A percentile compares a stretch with the other conserved stretches of the same genome.
Evolutionary conservation across 2,113 vertebrate genomes (phyloP).

Genomic region (Boleophthalmus pectinirostris): DNA sequence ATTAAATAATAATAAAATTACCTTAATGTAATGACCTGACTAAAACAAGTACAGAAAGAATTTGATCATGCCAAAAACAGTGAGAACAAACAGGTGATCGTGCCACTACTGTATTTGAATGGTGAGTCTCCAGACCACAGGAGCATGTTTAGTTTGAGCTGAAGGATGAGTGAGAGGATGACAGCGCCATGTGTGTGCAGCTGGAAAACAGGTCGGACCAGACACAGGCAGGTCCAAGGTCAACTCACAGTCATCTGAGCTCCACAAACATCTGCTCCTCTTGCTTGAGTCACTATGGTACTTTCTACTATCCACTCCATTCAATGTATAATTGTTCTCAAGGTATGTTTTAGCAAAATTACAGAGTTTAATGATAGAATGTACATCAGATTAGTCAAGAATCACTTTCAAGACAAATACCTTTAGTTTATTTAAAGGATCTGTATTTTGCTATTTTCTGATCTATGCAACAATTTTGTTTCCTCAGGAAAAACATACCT

Average conservation of each 20-base stretch:
- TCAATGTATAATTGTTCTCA: too few species aligned
- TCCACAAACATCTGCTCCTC: slow-evolving; percentile 31
- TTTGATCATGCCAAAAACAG: not conserved
- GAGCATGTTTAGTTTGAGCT: slow-evolving; percentile 1
- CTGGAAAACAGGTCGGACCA: slow-evolving; percentile 24
- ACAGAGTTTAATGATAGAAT: too few species aligned
- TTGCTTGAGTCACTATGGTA: not conserved
- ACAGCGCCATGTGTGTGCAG: slow-evolving; percentile 22
- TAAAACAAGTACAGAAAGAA: too few species aligned
- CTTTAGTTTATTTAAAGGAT: too few species aligned
- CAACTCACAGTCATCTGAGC: slow-evolving; percentile 31
- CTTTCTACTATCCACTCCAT: not conserved
- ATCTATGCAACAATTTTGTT: too few species aligned
- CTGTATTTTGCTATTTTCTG: too few species aligned
- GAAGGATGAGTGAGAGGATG: slow-evolving; percentile 1
- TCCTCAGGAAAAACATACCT: too few species aligned
- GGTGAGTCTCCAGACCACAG: not conserved
- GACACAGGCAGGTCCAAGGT: slow-evolving; percentile 29
- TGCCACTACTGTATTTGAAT: not conserved
- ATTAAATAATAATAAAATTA: too few species aligned
- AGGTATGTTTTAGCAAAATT: too few species aligned
- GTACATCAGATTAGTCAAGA: too few species aligned
- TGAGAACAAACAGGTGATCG: not conserved
- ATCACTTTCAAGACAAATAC: too few species aligned
- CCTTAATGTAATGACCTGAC: too few species aligned